Evolutionary conservation across 2,888 invertebrate species (phyloP), one percentile per base, ranked within the genome.

Genomic region (Drosophila maculinotata): DNA sequence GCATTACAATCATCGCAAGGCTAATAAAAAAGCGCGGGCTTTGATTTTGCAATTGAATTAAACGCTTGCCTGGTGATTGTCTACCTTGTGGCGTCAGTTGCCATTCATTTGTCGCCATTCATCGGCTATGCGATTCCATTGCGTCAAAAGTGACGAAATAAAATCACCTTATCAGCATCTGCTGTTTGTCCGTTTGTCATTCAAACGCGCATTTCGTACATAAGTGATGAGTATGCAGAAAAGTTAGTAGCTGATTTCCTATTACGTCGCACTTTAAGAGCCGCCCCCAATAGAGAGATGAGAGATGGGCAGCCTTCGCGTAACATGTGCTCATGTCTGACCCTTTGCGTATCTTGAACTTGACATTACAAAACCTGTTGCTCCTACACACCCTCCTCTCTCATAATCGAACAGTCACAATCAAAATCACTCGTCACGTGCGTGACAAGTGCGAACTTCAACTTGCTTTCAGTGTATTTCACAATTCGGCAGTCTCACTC

Each of bases 301-400:
- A 20, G 36, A 20, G 36, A 10, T 15, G 57, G n/a, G 33, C 30
- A 14, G 17, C 65, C 54, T 56, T 67, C 12, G 58, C 54, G 28
- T 52, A 31, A 35, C 44, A 36, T 63, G 7, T 62, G 45, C 39
- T 42, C 47, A 47, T 56, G 26, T 45, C 69, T 70, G 67, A 60
- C 53, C 63, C 67, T 3, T 9, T 69, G 76, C 72, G 77, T 79
- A 86, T 79, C 82, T 85, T 89, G 90, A 89, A 89, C 89, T 86
- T 89, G 89, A 60, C 73, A 71, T 42, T 52, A 12, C 15, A 35
- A 53, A 69, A 77, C 75, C 65, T 72, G 75, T 81, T 77, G 75
- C 64, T 60, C 42, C 42, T 28, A 60, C 52, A 59, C 30, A 33
- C 26, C 3, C 8, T 47, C 6, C 15, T 45, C 4, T 39, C 26